A percentile compares a stretch with the other conserved stretches of the same genome.
These are phyloP conservation scores for Stegostoma tigrinum DNA, from an alignment of 2,113 vertebrate genomes.

Conservation along the genomic window DNA sequence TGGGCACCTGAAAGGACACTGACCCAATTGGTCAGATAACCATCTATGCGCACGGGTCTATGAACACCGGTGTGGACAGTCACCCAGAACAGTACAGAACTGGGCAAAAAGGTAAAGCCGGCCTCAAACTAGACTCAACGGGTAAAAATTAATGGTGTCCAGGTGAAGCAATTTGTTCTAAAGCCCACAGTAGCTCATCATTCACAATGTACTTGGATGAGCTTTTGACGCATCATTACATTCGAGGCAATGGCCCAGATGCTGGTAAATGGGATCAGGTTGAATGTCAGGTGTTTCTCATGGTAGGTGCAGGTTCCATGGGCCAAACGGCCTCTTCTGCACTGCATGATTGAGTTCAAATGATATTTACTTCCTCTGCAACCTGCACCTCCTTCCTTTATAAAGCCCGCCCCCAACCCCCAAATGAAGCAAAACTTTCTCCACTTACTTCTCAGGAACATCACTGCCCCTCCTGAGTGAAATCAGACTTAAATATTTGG, in stretches of 20 bases:
- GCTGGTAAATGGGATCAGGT: no score
- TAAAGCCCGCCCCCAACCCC: background rate
- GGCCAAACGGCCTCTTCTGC: no score
- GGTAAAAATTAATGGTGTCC: background rate
- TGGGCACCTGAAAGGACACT: background rate
- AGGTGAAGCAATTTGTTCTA: background rate
- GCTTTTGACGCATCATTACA: no score
- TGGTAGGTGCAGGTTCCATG: no score
- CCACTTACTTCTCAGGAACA: background rate
- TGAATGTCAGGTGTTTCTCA: no score
- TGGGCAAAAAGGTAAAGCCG: background rate
- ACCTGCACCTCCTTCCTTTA: no score
- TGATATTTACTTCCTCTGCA: background rate
- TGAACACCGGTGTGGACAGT: background rate
- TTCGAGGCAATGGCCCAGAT: no score
- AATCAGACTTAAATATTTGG: background rate
- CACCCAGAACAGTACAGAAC: background rate
- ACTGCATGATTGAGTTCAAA: no score
- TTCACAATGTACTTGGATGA: no score
- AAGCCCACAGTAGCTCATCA: no score
- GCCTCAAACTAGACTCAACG: background rate
- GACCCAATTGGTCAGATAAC: no score
- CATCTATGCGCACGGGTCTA: background rate
- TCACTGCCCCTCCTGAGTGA: background rate
- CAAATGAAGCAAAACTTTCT: background rate